These are phyloP conservation scores for Bombus vancouverensis DNA, from an alignment of 1,140 invertebrate species.

Conservation along the genomic window DNA sequence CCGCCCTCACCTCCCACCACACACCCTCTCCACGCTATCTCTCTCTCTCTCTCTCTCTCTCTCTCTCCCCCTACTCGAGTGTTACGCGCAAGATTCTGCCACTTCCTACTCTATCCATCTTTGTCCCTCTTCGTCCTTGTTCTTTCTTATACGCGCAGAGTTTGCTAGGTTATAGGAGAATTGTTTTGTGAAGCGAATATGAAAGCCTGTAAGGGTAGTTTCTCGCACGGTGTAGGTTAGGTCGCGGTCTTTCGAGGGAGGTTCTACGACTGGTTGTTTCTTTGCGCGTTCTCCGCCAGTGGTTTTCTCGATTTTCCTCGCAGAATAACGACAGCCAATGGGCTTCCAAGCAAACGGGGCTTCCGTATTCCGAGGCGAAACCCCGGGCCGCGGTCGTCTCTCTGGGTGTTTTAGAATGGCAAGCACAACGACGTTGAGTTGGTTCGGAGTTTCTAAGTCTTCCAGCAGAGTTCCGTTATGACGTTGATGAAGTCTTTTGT, in stretches of 20 bases:
- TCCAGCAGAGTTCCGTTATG: background rate
- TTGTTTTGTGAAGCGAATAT: too few relatives aligned
- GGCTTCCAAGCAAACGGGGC: background rate
- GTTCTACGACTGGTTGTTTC: too few relatives aligned
- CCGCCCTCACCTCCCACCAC: slow-evolving; percentile 63
- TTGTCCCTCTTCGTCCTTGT: too few relatives aligned
- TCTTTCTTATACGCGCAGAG: too few relatives aligned
- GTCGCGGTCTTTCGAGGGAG: too few relatives aligned
- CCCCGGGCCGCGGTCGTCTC: background rate
- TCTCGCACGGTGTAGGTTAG: too few relatives aligned
- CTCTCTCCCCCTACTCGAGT: background rate
- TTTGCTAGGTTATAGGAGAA: too few relatives aligned
- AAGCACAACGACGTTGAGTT: background rate
- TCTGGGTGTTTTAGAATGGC: background rate
- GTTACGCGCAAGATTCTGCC: slow-evolving; percentile 33
- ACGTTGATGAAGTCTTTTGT: background rate
- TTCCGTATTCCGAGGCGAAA: slow-evolving; percentile 24
- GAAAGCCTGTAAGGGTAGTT: too few relatives aligned
- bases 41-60: too few relatives aligned
- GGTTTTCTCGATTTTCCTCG: background rate
- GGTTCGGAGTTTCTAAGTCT: background rate
- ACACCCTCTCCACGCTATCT: background rate
- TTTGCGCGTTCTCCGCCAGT: background rate
- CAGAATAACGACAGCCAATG: background rate
- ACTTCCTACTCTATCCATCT: slow-evolving; percentile 40